phyloP scores from a whole-genome alignment of 2,113 vertebrate species.

The Vimba vimba region DNA sequence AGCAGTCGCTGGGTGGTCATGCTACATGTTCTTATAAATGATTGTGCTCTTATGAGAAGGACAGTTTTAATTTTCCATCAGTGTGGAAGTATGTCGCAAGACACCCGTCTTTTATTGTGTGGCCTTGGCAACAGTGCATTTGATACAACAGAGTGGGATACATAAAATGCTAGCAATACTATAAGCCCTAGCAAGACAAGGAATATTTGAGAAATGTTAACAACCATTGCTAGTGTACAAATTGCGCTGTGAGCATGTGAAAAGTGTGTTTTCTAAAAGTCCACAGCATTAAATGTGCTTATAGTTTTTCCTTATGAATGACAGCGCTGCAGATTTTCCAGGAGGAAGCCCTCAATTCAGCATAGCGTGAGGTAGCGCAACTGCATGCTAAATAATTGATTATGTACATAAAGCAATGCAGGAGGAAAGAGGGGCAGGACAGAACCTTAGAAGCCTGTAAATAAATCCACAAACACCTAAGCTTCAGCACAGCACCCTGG shows the following conservation, averaged over 20 bases:
- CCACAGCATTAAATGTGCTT: not conserved
- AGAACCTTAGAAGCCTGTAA: slow-evolving; percentile 33
- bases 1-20: too few relatives aligned
- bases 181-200: not conserved
- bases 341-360: slow-evolving; percentile 26
- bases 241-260: not conserved
- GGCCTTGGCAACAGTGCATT: not conserved
- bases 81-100: not conserved
- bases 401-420: slow-evolving; percentile 62
- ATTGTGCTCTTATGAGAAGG: not conserved
- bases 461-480: slow-evolving; percentile 55
- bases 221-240: not conserved
- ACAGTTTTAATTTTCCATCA: slow-evolving; percentile 1
- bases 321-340: slow-evolving; percentile 19
- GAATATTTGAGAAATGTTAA: not conserved
- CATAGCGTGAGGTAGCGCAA: slow-evolving; percentile 59
- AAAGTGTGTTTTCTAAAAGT: not conserved
- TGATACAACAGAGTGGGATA: not conserved
- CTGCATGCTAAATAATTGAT: slow-evolving; percentile 71
- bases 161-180: not conserved
- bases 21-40: not conserved
- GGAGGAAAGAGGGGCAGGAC: slow-evolving; percentile 37
- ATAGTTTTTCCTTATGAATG: not conserved
- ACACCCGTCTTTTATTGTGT: not conserved
- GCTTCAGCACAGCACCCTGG: slow-evolving; percentile 27